Evolutionary conservation across 2,888 invertebrate genomes (phyloP), one percentile per base, ranked within the genome.

Genomic region (Drosophila algonquin): DNA sequence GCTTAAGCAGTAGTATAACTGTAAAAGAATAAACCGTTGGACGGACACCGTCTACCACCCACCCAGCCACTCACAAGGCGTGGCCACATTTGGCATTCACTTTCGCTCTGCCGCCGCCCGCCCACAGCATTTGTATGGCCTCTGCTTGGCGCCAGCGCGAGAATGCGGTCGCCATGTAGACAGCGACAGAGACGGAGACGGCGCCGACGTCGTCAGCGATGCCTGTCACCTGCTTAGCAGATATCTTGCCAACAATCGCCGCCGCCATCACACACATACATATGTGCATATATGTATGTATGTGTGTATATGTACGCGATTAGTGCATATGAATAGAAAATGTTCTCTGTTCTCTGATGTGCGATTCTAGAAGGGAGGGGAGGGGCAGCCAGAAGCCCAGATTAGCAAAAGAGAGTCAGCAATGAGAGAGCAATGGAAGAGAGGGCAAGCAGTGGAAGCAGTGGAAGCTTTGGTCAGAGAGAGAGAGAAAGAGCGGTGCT

Each of bases 101-200:
- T 75, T 70, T 75, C 76, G 60, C 57, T 51, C 46, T 55, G 52
- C 40, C 18, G 16, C 40, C 7, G 30, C 27, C 48, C 67, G 67
- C 68, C 67, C 67, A 68, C 67, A 45, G 51, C 50, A 55, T 59
- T 80, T 64, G 65, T 73, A 61, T 67, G 82, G 79, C 80, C 74
- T 73, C 74, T 76, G 79, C 67, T 75, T 80, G 81, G 87, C 81
- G 81, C 87, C 81, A 77, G 63, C 61, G 65, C 57, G 70, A 64
- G 80, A 87, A 85, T 83, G 87, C 81, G 85, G 79, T 78, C 86
- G 69, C 69, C 63, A 77, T 56, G 62, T 56, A 62, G 73, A 64
- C 73, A 69, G 58, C 60, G 46, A 32, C 35, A 35, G 55, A 46
- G 40, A 35, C 35, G 12, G 27, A 27, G 44, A 44, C 27, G 55